Evolutionary conservation across 2,888 invertebrate genomes (phyloP).

Genomic region (Mythimna loreyi): DNA sequence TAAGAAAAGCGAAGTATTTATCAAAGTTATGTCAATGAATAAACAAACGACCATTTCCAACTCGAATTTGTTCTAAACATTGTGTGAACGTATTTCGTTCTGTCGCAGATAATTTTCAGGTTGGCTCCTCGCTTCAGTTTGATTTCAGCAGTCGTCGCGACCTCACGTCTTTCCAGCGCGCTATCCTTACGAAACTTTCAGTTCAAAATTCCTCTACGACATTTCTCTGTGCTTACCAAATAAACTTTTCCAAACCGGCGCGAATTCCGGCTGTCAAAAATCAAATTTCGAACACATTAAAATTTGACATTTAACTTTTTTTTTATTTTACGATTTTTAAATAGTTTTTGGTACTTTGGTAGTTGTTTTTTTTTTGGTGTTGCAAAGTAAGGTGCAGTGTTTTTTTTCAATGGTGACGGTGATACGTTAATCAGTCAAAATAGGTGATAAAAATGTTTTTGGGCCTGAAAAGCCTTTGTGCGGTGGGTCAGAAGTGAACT

Average conservation of each 20-base stretch:
- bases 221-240: background rate
- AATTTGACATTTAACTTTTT: constrained; percentile 1
- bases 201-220: constrained; percentile 10
- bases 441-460: constrained; percentile 76
- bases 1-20: background rate
- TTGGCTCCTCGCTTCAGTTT: constrained; percentile 71
- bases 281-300: constrained; percentile 3
- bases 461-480: constrained; percentile 72
- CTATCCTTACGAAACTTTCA: constrained; percentile 67
- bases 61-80: constrained; percentile 17
- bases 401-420: constrained; percentile 67
- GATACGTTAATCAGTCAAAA: constrained; percentile 76
- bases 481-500: constrained; percentile 78
- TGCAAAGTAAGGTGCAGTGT: constrained; percentile 47
- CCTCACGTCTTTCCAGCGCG: constrained; percentile 62
- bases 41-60: background rate
- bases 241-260: background rate
- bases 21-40: constrained; percentile 14
- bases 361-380: constrained; percentile 17
- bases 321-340: background rate
- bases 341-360: background rate
- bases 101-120: constrained; percentile 66
- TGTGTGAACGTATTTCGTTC: constrained; percentile 26
- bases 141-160: constrained; percentile 69
- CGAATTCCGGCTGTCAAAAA: background rate